Base-by-base conservation (phyloP, 2,113 vertebrate species). In the Tautogolabrus adspersus region DNA sequence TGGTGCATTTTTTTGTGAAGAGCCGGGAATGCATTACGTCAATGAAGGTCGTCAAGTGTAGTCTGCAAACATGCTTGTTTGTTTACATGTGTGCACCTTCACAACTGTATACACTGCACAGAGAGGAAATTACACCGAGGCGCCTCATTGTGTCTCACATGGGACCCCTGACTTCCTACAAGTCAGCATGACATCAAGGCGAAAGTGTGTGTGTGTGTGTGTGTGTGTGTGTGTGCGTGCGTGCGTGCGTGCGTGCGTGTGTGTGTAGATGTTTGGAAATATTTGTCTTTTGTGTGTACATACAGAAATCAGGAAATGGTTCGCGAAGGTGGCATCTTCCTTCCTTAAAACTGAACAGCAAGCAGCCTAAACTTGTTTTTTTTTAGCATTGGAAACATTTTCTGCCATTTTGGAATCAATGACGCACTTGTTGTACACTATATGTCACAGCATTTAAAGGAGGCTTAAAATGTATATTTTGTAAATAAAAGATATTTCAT, bases 71-170 rank as follows among this genome's bases (percentile, higher is more conserved):
- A 66, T 47, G 47, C 21, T 10, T 66, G 46, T 79, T 49, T 78
- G 69, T 82, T 78, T 86, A 56, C 5, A 4, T 26, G 37, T 40
- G 64, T 52, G 68, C 72, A 81, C 52, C 55, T 52, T 44, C 40
- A 30, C 8, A 21, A 74, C 16, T 72, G 71, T 66, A 75, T 46
- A 67, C 60, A 57, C 23, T 51, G 47, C 44, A 22, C 34, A n/a
- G n/a, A 55, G 61, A 86, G 77, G 68, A 90, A 76, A 75, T 72
- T 30, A 77, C 57, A 26, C 23, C 22, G 67, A 58, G 81, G 77
- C 26, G n/a, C 56, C 72, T 77, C 84, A 64, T 72, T 66, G 65
- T 47, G n/a, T 38, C 74, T 65, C 80, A 62, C 55, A 46, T 8
- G 58, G 23, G 55, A 66, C 38, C 23, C 19, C 16, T 60, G 23